Percentiles rank a stretch among this genome's conserved stretches.
phyloP scores from a whole-genome alignment of 1,140 invertebrate species.

The Lordiphosa collinella region DNA sequence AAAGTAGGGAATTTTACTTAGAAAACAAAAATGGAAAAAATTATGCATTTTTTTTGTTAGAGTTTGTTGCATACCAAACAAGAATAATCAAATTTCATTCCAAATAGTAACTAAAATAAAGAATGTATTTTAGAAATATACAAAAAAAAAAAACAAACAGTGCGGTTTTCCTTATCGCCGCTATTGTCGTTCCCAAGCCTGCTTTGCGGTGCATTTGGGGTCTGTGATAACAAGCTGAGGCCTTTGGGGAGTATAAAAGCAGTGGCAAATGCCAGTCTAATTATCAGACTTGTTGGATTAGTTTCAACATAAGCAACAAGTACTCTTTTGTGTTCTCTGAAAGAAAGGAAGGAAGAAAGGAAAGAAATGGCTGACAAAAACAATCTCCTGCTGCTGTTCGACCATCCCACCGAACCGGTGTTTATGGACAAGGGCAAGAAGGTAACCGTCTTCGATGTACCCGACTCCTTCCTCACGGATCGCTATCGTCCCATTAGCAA shows the following conservation, averaged over 20 bases:
- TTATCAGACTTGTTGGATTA: too few relatives aligned
- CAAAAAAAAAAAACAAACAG: slow-evolving; percentile 30
- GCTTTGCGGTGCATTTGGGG: too few relatives aligned
- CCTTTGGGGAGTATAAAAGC: too few relatives aligned
- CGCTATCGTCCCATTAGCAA: slow-evolving; percentile 82
- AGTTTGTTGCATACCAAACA: slow-evolving; percentile 2
- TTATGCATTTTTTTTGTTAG: background rate
- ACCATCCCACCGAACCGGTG: slow-evolving; percentile 87
- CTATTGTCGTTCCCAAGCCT: too few relatives aligned
- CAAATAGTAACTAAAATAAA: slow-evolving; percentile 54
- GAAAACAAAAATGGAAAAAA: background rate
- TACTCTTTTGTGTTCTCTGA: background rate
- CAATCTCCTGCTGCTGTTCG: slow-evolving; percentile 84
- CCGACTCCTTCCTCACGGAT: slow-evolving; percentile 83
- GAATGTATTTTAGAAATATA: slow-evolving; percentile 71
- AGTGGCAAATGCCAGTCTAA: too few relatives aligned
- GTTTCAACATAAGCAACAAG: too few relatives aligned
- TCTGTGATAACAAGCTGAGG: too few relatives aligned
- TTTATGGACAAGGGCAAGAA: slow-evolving; percentile 85
- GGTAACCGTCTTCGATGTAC: slow-evolving; percentile 83
- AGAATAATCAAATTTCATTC: slow-evolving; percentile 60
- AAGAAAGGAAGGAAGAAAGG: background rate
- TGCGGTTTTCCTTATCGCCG: slow-evolving; percentile 22
- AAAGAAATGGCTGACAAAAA: slow-evolving; percentile 74
- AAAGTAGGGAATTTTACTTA: slow-evolving; percentile 14